Evolutionary conservation across 1,140 invertebrate species (phyloP).

Genomic region (Lasaia peninsularis): DNA sequence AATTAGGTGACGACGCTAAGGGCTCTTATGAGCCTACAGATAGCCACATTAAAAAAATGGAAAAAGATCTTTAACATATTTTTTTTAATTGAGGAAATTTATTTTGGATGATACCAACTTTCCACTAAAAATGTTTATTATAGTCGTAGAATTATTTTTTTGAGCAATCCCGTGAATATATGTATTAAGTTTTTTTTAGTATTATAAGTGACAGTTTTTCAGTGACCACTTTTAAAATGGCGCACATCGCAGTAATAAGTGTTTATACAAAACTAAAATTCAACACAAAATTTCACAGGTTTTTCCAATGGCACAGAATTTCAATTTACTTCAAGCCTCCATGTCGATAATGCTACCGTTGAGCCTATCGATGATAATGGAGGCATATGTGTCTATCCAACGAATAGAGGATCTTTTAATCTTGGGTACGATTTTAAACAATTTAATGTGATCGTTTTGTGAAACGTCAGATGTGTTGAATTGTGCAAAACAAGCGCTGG

Average conservation of each 20-base stretch:
- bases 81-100: too few species aligned
- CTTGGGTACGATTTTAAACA: conserved; percentile 57
- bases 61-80: too few species aligned
- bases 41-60: too few species aligned
- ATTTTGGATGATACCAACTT: too few species aligned
- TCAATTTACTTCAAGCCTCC: conserved; percentile 66
- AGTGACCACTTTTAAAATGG: too few species aligned
- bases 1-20: too few species aligned
- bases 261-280: conserved; percentile 18
- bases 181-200: background rate
- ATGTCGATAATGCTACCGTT: conserved; percentile 84
- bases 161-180: background rate
- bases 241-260: too few species aligned
- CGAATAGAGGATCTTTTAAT: conserved; percentile 55
- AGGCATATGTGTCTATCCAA: conserved; percentile 49
- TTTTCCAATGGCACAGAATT: conserved; percentile 71
- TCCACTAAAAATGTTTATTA: too few species aligned
- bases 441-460: conserved; percentile 35
- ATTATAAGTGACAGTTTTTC: background rate
- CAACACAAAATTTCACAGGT: conserved; percentile 54
- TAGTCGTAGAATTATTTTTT: background rate
- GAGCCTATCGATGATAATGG: conserved; percentile 78
- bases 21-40: too few species aligned
- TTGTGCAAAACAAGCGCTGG: background rate
- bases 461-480: conserved; percentile 24